Evolutionary conservation across 2,888 invertebrate genomes (phyloP), one percentile per base, ranked within the genome.

Genomic region (Synanthedon myopaeformis): DNA sequence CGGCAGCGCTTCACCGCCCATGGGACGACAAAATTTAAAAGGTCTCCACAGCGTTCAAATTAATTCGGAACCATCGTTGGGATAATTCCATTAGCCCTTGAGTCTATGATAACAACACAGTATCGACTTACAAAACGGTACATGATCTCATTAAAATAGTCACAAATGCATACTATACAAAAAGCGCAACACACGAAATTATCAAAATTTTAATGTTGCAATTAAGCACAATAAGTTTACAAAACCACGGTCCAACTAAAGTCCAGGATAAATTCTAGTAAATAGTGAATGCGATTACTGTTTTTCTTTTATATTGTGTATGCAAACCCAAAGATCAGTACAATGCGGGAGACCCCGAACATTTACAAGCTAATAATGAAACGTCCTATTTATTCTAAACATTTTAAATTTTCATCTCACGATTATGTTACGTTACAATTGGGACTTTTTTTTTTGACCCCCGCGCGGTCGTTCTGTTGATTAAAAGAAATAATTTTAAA

Each of bases 21-120:
- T 19, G 53, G 55, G 53, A 52, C 55, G 63, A 61, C 66, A 62
- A 67, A 70, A 72, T 75, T 67, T 70, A 74, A 76, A 79, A 74
- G 71, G 73, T 67, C 67, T 67, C 49, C 49, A 19, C 49, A 45
- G 62, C 69, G 69, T 69, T 66, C 63, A 65, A 74, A 79, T 80
- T 81, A 80, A 77, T 79, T 79, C 69, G 67, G 66, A 65, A 69
- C 69, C 68, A 74, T 74, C 70, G 71, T 73, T 62, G 67, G 72
- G 72, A 78, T 79, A 78, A 80, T 80, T 79, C 72, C 70, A 80
- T 81, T 80, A 79, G 62, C 63, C 62, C 63, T 58, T 62, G 64
- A 66, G 67, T 67, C 45, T 14, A 45, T 14, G 45, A 45, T 35
- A 35, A 35, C 35, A 14, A 45, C 45, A 45, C 45, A 45, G 45